Base-by-base conservation (phyloP, 2,888 invertebrate species). In the Trichopria drosophilae region DNA sequence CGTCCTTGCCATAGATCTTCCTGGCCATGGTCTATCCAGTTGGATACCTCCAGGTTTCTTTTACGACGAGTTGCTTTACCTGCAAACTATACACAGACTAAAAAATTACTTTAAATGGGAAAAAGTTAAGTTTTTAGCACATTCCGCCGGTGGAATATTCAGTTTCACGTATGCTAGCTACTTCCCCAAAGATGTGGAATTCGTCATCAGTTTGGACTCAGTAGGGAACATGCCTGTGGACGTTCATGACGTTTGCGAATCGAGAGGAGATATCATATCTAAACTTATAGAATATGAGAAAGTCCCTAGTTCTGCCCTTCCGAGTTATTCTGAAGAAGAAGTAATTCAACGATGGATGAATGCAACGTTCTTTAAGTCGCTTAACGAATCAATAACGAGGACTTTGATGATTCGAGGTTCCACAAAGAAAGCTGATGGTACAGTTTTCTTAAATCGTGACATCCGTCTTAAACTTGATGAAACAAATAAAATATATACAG, bases 101-200 rank as follows among this genome's bases (percentile, higher is more conserved):
- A 80, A 82, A 65, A 78, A 83, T 12, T 79, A 85, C 64, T 85
- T 84, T 60, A n/a, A n/a, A n/a, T n/a, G n/a, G 80, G 78, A 82
- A 9, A 84, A 84, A 70, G 76, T 87, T 1, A 84, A 86, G 1
- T 66, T 88, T 28, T 61, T 89, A 44, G 81, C 80, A 0, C 88
- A 88, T 68, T 87, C 87, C 0, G 80, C 86, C 80, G 84, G 86
- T 13, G 81, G 82, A 0, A 80, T 84, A 23, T 79, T 81, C 10
- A 77, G 78, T 4, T 84, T 82, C 66, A 75, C 82, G 3, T 88
- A 82, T 61, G 77, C 83, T 0, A 78, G 82, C 28, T 60, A 83
- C 1, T 87, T 80, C 64, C 84, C 86, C 0, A 78, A 83, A 2
- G 80, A 82, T 39, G 79, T 83, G 0, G 80, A 83, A 51, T 81